Evolutionary conservation across 2,888 invertebrate genomes (phyloP), one percentile per base, ranked within the genome.

Genomic region (Stenotaenia linearis): DNA sequence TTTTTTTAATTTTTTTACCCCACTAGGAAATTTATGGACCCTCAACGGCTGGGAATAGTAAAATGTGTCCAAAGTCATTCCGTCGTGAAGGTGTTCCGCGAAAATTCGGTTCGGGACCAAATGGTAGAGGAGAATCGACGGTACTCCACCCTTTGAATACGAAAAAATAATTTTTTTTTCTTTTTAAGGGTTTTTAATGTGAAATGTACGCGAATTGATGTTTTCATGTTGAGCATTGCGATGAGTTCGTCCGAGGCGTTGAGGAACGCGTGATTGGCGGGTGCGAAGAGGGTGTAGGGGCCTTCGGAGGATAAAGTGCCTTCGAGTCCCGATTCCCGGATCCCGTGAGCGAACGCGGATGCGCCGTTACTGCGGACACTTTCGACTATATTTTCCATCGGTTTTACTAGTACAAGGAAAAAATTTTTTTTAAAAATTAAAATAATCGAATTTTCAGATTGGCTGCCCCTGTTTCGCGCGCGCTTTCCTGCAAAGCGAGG

Each of bases 221-320:
- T 79, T 69, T 79, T 80, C 10, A 40, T 32, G 61, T 75, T 80
- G 21, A 80, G 35, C 28, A 61, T 35, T 1, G 74, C 61, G 23
- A 79, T 35, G 6, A 79, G 40, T 21, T 69, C 76, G 3, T 80
- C 80, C 7, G 80, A 21, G 9, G 78, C 78, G 79, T 80, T 80
- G 28, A 74, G 50, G 35, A 82, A 81, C n/a, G 82, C 82, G 18
- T 80, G 80, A 50, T 82, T 80, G 32, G 80, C 79, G 10, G 82
- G 82, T 21, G 82, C 82, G 77, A 82, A 79, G 0, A 82, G 23
- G 0, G 82, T 82, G 50, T 80, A 79, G 15, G 82, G 81, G n/a
- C 81, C 81, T 75, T 80, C 78, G 23, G 81, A 75, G 3, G 79
- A 45, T 10, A 80, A 74, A 1, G 78, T 23, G 12, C 37, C 28